These are phyloP conservation scores for Trissolcus japonicus DNA, from an alignment of 2,888 invertebrate genomes.

Conservation along the genomic window DNA sequence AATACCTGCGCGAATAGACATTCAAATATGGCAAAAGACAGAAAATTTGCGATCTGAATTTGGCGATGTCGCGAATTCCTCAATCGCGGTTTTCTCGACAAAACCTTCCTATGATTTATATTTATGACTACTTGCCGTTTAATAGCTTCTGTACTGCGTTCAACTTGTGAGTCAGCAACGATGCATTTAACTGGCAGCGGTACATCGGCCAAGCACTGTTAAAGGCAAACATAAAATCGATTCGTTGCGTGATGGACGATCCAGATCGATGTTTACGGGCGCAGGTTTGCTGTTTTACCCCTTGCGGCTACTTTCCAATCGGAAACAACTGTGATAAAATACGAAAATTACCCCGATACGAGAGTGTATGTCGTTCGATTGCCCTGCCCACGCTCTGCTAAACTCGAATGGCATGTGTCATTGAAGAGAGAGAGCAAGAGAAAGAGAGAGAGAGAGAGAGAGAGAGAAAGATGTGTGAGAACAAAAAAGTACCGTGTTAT, in stretches of 20 bases:
- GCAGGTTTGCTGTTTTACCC: constrained; percentile 24
- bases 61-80: constrained; percentile 62
- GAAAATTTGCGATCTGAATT: constrained; percentile 61
- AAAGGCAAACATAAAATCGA: constrained; percentile 64
- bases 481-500: too few species aligned
- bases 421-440: not conserved
- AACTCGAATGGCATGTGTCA: constrained; percentile 14
- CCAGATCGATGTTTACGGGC: constrained; percentile 62
- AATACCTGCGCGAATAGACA: constrained; percentile 7
- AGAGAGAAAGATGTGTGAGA: too few species aligned
- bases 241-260: constrained; percentile 61
- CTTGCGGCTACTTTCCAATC: constrained; percentile 42
- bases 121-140: constrained; percentile 72
- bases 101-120: constrained; percentile 72
- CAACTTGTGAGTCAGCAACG: constrained; percentile 33
- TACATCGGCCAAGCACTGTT: constrained; percentile 44
- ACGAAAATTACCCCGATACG: constrained; percentile 27
- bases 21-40: constrained; percentile 15
- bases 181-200: constrained; percentile 23
- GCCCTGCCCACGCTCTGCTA: constrained; percentile 24
- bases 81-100: constrained; percentile 68
- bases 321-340: constrained; percentile 38
- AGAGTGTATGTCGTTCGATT: constrained; percentile 31
- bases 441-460: not conserved
- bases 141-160: constrained; percentile 67